phyloP scores from a whole-genome alignment of 2,113 vertebrate species.

The Anolis carolinensis region DNA sequence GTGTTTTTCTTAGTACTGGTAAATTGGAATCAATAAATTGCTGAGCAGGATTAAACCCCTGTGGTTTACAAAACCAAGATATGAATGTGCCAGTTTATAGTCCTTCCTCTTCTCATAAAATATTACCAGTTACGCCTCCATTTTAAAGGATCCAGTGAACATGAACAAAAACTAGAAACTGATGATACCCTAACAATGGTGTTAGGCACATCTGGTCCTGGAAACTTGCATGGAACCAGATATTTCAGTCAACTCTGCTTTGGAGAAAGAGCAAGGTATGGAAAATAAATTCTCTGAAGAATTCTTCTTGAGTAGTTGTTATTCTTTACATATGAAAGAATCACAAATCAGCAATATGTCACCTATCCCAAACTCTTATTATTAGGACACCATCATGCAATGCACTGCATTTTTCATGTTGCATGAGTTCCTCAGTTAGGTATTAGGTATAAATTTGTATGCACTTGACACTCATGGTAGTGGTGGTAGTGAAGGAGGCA shows the following conservation, averaged over 20 bases:
- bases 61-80: conserved; percentile 25
- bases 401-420: conserved; percentile 59
- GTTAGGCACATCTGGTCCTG: background rate
- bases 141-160: conserved; percentile 35
- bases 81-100: background rate
- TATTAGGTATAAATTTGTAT: conserved; percentile 41
- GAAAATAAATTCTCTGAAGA: background rate
- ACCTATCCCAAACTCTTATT: conserved; percentile 32
- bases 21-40: background rate
- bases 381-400: conserved; percentile 77
- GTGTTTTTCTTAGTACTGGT: background rate
- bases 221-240: background rate
- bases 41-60: background rate
- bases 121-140: conserved; percentile 33
- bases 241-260: background rate
- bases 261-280: background rate
- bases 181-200: background rate
- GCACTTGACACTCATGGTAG: conserved; percentile 53
- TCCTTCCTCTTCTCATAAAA: conserved; percentile 21
- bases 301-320: conserved; percentile 33
- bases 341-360: conserved; percentile 46
- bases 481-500: conserved; percentile 50
- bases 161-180: background rate
- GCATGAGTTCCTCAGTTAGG: conserved; percentile 20
- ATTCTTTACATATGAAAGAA: conserved; percentile 38